Conservation (phyloP, 2,888 invertebrate genomes). For the Tricholauxania praeusta region DNA sequence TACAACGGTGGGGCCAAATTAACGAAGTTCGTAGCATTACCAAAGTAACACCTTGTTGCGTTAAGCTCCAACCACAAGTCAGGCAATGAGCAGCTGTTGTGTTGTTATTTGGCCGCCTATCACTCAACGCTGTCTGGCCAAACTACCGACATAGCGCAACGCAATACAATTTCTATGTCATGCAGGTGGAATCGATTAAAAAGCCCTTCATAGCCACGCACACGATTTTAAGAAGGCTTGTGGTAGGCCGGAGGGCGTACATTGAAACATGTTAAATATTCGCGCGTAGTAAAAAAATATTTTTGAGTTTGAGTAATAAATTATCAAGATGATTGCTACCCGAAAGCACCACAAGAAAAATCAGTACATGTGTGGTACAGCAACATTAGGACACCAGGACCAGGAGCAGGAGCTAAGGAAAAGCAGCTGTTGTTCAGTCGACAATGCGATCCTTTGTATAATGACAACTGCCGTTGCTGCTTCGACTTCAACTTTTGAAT, state of each 20-base stretch:
- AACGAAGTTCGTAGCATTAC: too few relatives aligned
- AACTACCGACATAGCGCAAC: not conserved
- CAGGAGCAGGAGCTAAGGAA: too few relatives aligned
- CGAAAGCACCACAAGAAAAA: not conserved
- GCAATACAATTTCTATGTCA: slow-evolving; percentile 19
- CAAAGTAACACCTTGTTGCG: too few relatives aligned
- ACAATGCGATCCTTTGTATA: not conserved
- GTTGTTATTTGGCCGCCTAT: too few relatives aligned
- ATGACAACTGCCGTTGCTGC: not conserved
- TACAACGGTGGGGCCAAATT: too few relatives aligned
- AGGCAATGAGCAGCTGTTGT: too few relatives aligned
- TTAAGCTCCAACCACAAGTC: too few relatives aligned
- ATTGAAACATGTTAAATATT: slow-evolving; percentile 13
- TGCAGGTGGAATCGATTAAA: slow-evolving; percentile 48
- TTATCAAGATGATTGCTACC: slow-evolving; percentile 47
- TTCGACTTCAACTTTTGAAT: too few relatives aligned
- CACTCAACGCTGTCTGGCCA: slow-evolving; percentile 1
- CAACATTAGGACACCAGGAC: too few relatives aligned
- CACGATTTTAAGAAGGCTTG: not conserved
- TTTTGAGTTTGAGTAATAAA: slow-evolving; percentile 46
- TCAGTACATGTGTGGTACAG: not conserved
- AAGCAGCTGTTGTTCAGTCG: too few relatives aligned
- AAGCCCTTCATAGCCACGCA: slow-evolving; percentile 43
- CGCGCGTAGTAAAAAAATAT: slow-evolving; percentile 18
- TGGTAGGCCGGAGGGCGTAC: too few relatives aligned